A percentile compares a stretch with the other conserved stretches of the same genome.
phyloP scores from a whole-genome alignment of 2,797 vertebrate genomes.

The Muraenolepis orangiensis region DNA sequence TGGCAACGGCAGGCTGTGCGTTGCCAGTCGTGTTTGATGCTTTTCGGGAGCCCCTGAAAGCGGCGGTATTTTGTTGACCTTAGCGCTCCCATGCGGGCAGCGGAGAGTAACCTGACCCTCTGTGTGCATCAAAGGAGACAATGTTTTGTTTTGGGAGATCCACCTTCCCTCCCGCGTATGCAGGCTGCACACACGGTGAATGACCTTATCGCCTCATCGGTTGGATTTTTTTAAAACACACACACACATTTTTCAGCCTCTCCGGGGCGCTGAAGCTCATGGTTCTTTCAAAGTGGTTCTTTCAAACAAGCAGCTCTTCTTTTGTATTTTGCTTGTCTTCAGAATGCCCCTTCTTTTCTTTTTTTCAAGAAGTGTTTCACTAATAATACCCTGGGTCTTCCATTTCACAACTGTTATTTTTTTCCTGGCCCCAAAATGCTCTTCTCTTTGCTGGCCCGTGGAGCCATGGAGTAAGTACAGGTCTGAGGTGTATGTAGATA shows the following conservation, averaged over 20 bases:
- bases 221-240: too few species aligned
- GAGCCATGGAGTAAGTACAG: too few species aligned
- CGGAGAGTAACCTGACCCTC: conserved; percentile 43
- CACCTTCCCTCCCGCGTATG: conserved; percentile 11
- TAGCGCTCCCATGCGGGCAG: conserved; percentile 47
- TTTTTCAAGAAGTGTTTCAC: not conserved
- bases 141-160: conserved; percentile 50
- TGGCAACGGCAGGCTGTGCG: conserved; percentile 43
- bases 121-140: conserved; percentile 40
- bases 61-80: conserved; percentile 34
- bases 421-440: too few species aligned
- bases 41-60: conserved; percentile 57
- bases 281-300: not conserved
- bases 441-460: too few species aligned
- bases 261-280: too few species aligned
- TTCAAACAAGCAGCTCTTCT: not conserved
- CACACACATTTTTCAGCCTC: too few species aligned
- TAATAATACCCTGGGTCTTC: too few species aligned
- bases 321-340: not conserved
- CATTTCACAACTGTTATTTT: too few species aligned
- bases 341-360: not conserved
- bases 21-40: conserved; percentile 32
- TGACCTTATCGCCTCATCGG: not conserved
- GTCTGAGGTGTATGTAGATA: too few species aligned
- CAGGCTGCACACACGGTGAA: not conserved